Conservation (phyloP, 2,113 vertebrate species). For the crab-eating macaque (Macaca fascicularis) region DNA sequence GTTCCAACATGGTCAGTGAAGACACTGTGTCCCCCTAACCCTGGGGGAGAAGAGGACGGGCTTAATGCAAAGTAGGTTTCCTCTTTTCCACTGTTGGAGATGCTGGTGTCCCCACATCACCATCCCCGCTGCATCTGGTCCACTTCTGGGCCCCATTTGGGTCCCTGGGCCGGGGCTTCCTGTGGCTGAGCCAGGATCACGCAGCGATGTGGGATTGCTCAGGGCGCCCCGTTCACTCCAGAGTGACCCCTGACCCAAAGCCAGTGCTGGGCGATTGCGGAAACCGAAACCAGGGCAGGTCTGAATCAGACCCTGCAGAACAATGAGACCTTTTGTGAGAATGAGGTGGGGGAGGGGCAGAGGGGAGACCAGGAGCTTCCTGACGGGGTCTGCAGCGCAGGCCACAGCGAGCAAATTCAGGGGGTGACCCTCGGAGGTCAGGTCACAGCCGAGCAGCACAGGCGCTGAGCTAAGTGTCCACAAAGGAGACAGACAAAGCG, state of each 20-base stretch:
- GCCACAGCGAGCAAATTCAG: neutral
- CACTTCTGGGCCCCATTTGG: too few species aligned
- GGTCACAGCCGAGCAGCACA: neutral
- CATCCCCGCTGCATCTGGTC: neutral
- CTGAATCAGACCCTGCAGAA: neutral
- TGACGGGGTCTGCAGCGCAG: neutral
- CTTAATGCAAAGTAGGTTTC: neutral
- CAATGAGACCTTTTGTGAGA: neutral
- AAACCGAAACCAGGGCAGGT: neutral
- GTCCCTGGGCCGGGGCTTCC: neutral
- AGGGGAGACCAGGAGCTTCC: neutral
- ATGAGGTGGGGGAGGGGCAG: accelerated
- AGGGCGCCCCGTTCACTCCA: too few species aligned
- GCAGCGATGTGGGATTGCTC: too few species aligned
- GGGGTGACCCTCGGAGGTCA: neutral
- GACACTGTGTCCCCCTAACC: neutral
- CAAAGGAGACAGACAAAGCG: accelerated
- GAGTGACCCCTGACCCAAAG: neutral
- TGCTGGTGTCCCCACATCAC: accelerated
- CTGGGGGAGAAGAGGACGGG: neutral
- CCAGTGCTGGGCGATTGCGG: neutral
- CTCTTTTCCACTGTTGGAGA: neutral
- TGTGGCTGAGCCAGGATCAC: accelerated
- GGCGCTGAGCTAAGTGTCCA: accelerated
- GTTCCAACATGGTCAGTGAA: neutral